Percentiles rank a stretch among this genome's conserved stretches.
Evolutionary conservation across 2,797 vertebrate genomes (phyloP).

Genomic region (Scomberomorus guttatus): DNA sequence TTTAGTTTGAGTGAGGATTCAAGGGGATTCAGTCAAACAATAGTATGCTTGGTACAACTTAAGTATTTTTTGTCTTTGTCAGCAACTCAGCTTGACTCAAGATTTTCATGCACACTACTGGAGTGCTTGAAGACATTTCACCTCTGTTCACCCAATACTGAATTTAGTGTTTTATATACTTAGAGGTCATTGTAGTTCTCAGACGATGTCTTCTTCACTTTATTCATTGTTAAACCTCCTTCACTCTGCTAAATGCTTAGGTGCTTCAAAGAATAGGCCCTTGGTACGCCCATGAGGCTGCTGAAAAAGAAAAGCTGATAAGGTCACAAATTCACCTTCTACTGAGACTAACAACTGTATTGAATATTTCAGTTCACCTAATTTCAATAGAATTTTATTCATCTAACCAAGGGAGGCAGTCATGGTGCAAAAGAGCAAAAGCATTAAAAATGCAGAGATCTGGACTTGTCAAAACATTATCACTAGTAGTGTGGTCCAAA

Average conservation of each 20-base stretch:
- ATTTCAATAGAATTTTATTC: conserved; percentile 6
- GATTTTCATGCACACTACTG: background rate
- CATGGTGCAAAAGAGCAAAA: background rate
- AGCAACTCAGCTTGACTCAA: conserved; percentile 26
- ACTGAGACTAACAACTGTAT: background rate
- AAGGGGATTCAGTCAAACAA: background rate
- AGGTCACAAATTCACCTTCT: conserved; percentile 24
- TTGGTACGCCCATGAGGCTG: conserved; percentile 3
- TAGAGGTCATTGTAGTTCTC: conserved; percentile 35
- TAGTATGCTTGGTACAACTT: background rate
- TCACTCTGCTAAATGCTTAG: conserved; percentile 16
- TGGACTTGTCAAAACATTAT: background rate
- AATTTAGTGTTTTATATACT: conserved; percentile 35
- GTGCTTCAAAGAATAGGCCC: conserved; percentile 14
- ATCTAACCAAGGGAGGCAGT: background rate
- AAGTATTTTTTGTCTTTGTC: conserved; percentile 19
- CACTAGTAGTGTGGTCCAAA: background rate
- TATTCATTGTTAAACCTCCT: conserved; percentile 24
- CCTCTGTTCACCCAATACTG: conserved; percentile 4
- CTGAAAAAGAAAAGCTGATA: conserved; percentile 21
- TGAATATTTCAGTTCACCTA: conserved; percentile 29
- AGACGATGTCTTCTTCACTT: conserved; percentile 5
- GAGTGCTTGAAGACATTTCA: conserved; percentile 30
- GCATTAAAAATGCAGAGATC: background rate
- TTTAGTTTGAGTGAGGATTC: background rate